These are phyloP conservation scores for Ptychochromis oligacanthus DNA, from an alignment of 2,113 vertebrate species.

Conservation along the genomic window DNA sequence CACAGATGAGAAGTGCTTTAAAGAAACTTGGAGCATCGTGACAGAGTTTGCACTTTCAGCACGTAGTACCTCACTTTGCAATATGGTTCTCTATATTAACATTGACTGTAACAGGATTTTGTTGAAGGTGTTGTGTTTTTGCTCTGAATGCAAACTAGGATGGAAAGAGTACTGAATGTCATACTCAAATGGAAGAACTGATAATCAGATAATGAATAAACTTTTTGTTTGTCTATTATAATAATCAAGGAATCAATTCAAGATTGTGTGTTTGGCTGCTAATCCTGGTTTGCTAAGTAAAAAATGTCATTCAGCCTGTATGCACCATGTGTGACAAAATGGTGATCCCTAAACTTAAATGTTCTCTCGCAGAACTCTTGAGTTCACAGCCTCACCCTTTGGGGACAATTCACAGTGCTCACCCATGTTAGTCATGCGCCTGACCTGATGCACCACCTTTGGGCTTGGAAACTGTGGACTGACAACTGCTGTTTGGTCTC, in stretches of 20 bases:
- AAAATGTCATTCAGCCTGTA: not conserved
- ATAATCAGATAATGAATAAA: not conserved
- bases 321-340: not conserved
- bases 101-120: not conserved
- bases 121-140: not conserved
- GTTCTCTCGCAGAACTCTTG: no score
- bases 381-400: not conserved
- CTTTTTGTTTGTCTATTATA: not conserved
- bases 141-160: not conserved
- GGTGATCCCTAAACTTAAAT: not conserved
- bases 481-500: not conserved
- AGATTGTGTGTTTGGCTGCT: not conserved
- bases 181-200: not conserved
- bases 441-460: not conserved
- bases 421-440: not conserved
- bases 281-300: not conserved
- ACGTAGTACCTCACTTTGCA: not conserved
- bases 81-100: not conserved
- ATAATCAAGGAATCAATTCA: not conserved
- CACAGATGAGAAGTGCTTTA: conserved; percentile 50
- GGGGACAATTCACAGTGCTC: not conserved
- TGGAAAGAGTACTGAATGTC: not conserved
- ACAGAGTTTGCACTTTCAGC: conserved; percentile 9
- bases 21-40: conserved; percentile 34
- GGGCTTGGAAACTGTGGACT: not conserved